Conservation (phyloP, 2,113 vertebrate genomes). For the Grantiella picta region DNA sequence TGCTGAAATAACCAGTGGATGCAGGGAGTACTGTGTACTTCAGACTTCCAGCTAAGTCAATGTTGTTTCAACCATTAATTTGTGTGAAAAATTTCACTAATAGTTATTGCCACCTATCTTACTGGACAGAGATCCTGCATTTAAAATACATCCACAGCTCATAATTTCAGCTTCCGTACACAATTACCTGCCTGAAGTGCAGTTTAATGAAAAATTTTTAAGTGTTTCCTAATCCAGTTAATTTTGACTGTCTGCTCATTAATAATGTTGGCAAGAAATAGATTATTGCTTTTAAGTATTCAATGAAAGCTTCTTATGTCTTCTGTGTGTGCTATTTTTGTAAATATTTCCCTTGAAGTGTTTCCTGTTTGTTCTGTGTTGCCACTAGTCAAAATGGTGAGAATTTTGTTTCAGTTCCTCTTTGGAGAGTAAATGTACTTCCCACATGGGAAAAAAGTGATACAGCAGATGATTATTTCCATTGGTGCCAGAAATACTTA, state of each 20-base stretch:
- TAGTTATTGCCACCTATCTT: not conserved
- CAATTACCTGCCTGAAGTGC: not conserved
- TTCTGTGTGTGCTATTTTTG: not conserved
- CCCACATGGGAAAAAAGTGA: not conserved
- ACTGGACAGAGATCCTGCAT: not conserved
- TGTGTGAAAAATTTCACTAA: not conserved
- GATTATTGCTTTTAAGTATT: not conserved
- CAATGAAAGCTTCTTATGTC: not conserved
- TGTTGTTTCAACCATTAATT: not conserved
- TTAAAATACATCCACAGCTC: not conserved
- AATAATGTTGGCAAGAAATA: not conserved
- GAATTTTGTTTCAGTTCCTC: slow-evolving; percentile 14
- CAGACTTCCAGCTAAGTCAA: not conserved
- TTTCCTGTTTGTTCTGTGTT: slow-evolving; percentile 14
- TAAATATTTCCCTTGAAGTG: slow-evolving; percentile 26
- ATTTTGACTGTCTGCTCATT: not conserved
- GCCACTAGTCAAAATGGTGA: not conserved
- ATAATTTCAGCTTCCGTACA: not conserved
- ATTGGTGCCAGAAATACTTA: not conserved
- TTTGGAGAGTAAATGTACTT: not conserved
- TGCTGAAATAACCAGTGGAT: not conserved
- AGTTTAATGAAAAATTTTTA: not conserved
- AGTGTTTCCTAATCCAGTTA: not conserved
- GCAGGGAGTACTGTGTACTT: not conserved
- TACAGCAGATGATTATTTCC: not conserved